A percentile compares a stretch with the other conserved stretches of the same genome.
phyloP scores from a whole-genome alignment of 2,113 vertebrate species.

The Galbula dea region DNA sequence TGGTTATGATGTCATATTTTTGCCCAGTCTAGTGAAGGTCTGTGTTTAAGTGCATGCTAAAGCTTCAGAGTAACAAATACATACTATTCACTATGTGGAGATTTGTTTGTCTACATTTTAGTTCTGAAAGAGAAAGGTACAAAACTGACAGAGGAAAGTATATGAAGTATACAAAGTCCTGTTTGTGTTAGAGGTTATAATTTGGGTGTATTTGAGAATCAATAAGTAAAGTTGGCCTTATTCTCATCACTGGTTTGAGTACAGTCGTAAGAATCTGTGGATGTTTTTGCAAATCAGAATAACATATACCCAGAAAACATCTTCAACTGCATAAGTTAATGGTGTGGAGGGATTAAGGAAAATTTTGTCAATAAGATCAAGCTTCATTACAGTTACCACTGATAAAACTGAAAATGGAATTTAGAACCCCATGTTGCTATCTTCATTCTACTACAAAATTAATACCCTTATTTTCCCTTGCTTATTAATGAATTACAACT shows the following conservation, averaged over 20 bases:
- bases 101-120: constrained; percentile 57
- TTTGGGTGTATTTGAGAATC: not conserved
- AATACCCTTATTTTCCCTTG: not conserved
- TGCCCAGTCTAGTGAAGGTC: constrained; percentile 16
- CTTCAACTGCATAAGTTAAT: not conserved
- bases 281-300: not conserved
- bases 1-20: constrained; percentile 53
- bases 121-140: constrained; percentile 9
- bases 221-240: not conserved
- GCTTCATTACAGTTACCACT: not conserved
- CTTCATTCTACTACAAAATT: not conserved
- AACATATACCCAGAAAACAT: not conserved
- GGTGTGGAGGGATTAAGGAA: not conserved
- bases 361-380: not conserved
- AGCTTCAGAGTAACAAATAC: constrained; percentile 6
- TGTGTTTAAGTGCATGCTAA: constrained; percentile 21
- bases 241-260: not conserved
- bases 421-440: not conserved
- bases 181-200: constrained; percentile 59
- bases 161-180: not conserved
- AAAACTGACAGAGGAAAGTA: not conserved
- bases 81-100: constrained; percentile 6
- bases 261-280: not conserved
- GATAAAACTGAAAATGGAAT: not conserved
- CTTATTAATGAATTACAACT: not conserved